These are phyloP conservation scores for Temnothorax nylanderi DNA, from an alignment of 1,140 invertebrate species.

Conservation along the genomic window DNA sequence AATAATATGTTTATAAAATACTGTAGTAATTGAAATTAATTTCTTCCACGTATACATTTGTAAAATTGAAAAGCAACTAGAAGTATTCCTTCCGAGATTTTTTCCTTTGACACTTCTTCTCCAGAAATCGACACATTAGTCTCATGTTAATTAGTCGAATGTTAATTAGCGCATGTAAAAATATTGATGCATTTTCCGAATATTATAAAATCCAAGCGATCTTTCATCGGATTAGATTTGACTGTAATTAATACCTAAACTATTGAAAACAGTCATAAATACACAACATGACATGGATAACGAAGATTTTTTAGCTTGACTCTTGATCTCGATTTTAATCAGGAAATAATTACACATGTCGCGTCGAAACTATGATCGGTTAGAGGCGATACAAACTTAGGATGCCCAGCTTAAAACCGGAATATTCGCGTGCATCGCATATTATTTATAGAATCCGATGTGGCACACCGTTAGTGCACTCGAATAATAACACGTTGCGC, in stretches of 20 bases:
- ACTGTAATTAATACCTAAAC: background rate
- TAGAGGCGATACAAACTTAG: background rate
- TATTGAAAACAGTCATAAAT: background rate
- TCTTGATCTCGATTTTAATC: slow-evolving; percentile 1
- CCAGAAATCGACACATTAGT: background rate
- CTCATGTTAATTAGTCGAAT: background rate
- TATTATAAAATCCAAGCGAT: background rate
- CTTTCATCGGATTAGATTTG: background rate
- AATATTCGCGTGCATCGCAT: background rate
- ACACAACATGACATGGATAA: background rate
- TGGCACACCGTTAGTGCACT: slow-evolving; percentile 4
- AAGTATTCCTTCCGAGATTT: background rate
- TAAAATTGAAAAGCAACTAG: background rate
- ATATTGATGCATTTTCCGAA: background rate
- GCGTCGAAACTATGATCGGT: background rate
- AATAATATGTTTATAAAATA: background rate
- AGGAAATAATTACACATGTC: background rate
- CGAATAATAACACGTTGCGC: slow-evolving; percentile 39
- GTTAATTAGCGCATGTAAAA: background rate
- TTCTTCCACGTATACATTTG: background rate
- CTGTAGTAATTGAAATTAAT: background rate
- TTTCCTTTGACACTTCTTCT: background rate
- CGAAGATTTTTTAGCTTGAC: background rate
- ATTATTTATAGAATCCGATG: slow-evolving; percentile 46
- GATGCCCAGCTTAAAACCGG: background rate